A percentile compares a stretch with the other conserved stretches of the same genome.
Conservation (phyloP, 2,113 vertebrate genomes). For the Lethenteron reissneri region DNA sequence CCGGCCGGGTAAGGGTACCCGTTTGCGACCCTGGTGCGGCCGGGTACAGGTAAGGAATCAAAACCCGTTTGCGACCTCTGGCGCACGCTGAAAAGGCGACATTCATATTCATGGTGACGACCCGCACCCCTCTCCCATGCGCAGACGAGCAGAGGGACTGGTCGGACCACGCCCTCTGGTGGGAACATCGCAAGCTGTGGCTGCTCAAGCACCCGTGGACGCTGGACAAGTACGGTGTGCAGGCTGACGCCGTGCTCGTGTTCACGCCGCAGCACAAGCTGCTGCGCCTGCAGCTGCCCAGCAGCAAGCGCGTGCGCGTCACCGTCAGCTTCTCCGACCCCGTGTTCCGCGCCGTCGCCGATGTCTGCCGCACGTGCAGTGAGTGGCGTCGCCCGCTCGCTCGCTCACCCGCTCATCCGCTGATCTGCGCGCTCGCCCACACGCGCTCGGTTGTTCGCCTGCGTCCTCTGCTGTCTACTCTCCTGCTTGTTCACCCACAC, state of each 20-base stretch:
- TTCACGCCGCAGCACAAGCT: conserved; percentile 96
- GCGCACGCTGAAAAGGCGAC: too few relatives aligned
- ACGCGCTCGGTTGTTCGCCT: too few relatives aligned
- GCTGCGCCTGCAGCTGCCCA: conserved; percentile 82
- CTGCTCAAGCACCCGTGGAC: conserved; percentile 96
- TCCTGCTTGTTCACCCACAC: too few relatives aligned
- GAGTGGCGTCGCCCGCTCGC: conserved; percentile 26
- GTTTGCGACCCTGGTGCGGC: too few relatives aligned
- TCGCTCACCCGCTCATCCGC: neutral
- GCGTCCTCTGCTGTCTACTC: too few relatives aligned
- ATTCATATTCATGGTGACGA: too few relatives aligned
- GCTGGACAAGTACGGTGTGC: conserved; percentile 90
- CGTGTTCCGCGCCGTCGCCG: conserved; percentile 92
- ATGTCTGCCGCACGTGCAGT: conserved; percentile 99
- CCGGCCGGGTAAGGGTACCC: too few relatives aligned
- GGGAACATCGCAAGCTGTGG: conserved; percentile 98
- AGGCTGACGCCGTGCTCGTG: conserved; percentile 76
- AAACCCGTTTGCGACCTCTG: too few relatives aligned
- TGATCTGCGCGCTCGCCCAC: too few relatives aligned
- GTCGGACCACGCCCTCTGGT: conserved; percentile 94
- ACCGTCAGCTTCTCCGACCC: conserved; percentile 97
- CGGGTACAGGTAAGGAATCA: too few relatives aligned
- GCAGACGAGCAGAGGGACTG: conserved; percentile 95
- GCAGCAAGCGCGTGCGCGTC: conserved; percentile 97
- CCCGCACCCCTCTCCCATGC: neutral